A percentile compares a stretch with the other conserved stretches of the same genome.
These are phyloP conservation scores for Drosophila sturtevanti DNA, from an alignment of 1,140 invertebrate genomes.

Conservation along the genomic window DNA sequence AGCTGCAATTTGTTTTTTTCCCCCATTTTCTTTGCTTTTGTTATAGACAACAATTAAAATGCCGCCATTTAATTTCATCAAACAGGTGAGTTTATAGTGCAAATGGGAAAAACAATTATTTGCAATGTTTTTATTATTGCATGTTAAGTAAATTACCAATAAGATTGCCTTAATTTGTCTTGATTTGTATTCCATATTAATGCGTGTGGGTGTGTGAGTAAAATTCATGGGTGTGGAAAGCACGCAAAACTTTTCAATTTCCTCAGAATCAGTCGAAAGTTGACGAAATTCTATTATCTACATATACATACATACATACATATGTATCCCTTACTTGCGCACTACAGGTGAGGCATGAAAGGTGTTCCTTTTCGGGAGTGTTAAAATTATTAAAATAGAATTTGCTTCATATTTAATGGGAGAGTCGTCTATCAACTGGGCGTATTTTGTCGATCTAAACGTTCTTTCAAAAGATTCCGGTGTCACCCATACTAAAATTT, in stretches of 20 bases:
- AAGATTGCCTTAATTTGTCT: background rate
- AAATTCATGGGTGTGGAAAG: background rate
- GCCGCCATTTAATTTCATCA: conserved; percentile 78
- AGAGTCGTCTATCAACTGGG: too few species aligned
- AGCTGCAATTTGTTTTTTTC: conserved; percentile 13
- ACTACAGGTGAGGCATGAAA: too few species aligned
- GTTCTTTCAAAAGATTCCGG: too few species aligned
- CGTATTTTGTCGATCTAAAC: too few species aligned
- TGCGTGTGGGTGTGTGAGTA: background rate
- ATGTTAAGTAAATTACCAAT: conserved; percentile 26
- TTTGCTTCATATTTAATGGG: too few species aligned
- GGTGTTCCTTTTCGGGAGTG: too few species aligned
- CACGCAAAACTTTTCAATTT: conserved; percentile 1
- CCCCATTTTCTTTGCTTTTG: conserved; percentile 48
- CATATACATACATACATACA: background rate
- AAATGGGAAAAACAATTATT: conserved; percentile 39
- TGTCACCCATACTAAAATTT: too few species aligned
- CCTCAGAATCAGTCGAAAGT: conserved; percentile 7
- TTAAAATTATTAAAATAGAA: too few species aligned
- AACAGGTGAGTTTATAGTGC: conserved; percentile 67
- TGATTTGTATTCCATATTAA: background rate
- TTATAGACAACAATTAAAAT: conserved; percentile 53
- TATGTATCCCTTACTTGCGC: too few species aligned
- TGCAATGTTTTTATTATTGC: conserved; percentile 33
- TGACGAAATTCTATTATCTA: background rate